Conservation (phyloP, 1,140 invertebrate genomes). For the Magallana gigas region DNA sequence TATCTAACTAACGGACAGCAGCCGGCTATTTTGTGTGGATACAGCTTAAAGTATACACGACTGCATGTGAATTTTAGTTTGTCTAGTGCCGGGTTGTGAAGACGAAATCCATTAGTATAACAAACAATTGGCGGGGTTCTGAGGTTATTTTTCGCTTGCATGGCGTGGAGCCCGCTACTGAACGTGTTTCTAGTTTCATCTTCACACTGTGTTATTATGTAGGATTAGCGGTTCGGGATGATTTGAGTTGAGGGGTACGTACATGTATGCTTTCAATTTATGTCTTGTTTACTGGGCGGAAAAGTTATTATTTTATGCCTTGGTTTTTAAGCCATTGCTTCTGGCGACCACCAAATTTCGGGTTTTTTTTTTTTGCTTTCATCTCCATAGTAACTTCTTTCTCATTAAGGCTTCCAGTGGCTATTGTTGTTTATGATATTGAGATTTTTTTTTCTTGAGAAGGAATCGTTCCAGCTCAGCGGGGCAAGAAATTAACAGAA, state of each 20-base stretch:
- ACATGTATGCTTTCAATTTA: slow-evolving; percentile 5
- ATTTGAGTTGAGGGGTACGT: background rate
- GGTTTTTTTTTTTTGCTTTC: background rate
- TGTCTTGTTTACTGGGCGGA: background rate
- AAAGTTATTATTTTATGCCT: slow-evolving; percentile 6
- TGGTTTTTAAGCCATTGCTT: background rate
- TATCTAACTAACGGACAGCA: background rate
- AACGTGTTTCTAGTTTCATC: background rate
- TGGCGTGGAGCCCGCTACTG: background rate
- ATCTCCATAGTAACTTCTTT: background rate
- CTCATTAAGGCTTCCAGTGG: background rate
- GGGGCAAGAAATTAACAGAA: background rate
- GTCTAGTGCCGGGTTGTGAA: background rate
- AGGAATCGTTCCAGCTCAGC: background rate
- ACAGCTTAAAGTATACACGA: background rate
- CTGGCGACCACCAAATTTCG: background rate
- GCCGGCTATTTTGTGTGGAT: background rate
- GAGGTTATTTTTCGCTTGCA: background rate
- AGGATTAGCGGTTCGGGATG: slow-evolving; percentile 2
- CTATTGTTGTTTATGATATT: background rate
- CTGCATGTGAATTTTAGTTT: background rate
- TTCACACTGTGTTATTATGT: background rate
- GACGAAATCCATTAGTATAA: slow-evolving; percentile 14
- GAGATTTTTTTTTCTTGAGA: background rate
- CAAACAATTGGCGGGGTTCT: background rate